Conservation (phyloP, 2,888 invertebrate species). For the Microctonus aethiopoides region DNA sequence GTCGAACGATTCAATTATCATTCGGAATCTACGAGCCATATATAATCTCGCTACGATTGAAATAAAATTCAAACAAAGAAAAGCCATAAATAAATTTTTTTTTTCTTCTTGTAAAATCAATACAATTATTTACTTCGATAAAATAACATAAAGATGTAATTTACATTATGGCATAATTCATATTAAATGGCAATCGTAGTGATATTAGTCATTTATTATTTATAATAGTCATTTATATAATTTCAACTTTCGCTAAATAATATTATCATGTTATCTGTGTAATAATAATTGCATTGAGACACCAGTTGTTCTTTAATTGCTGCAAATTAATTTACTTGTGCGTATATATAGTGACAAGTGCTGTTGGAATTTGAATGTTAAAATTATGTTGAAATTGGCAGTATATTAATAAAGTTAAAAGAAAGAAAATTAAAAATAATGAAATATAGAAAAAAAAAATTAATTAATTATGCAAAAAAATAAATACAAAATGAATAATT, state of each 20-base stretch:
- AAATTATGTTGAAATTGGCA: neutral
- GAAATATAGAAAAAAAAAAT: neutral
- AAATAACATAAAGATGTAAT: constrained; percentile 14
- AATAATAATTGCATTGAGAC: constrained; percentile 22
- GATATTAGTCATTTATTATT: constrained; percentile 43
- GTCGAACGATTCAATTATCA: constrained; percentile 13
- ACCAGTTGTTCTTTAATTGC: constrained; percentile 16
- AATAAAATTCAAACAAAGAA: neutral
- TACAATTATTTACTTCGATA: constrained; percentile 18
- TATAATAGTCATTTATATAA: constrained; percentile 45
- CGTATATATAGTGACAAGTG: neutral
- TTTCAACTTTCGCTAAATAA: constrained; percentile 40
- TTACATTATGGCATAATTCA: neutral
- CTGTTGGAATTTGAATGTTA: constrained; percentile 1
- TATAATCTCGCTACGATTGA: constrained; percentile 22
- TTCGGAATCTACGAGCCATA: constrained; percentile 12
- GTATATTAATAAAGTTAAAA: too few relatives aligned
- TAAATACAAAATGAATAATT: neutral
- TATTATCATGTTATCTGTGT: constrained; percentile 31
- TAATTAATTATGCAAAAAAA: neutral
- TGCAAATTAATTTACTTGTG: neutral
- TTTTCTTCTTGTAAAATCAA: neutral
- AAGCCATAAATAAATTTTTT: neutral
- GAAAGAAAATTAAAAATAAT: too few relatives aligned
- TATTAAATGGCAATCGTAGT: constrained; percentile 47